Evolutionary conservation across 1,140 invertebrate species (phyloP).

Genomic region (Neoseiulus cucumeris): DNA sequence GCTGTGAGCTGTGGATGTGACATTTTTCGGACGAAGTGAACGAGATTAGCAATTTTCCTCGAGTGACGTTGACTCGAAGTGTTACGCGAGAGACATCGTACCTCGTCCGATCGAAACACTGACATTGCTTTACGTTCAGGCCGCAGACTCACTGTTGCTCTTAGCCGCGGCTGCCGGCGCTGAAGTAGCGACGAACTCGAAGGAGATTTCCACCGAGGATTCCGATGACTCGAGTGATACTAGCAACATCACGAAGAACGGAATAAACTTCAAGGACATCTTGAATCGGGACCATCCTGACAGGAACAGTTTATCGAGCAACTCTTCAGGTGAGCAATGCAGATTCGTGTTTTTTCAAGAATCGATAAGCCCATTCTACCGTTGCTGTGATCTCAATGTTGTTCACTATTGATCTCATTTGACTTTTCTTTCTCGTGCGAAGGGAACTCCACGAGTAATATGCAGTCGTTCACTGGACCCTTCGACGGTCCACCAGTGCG

Average conservation of each 20-base stretch:
- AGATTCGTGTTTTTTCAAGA: too few species aligned
- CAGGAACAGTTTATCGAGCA: constrained; percentile 2
- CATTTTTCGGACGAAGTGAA: too few species aligned
- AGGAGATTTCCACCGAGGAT: background rate
- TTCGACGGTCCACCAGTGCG: constrained; percentile 3
- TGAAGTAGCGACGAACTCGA: background rate
- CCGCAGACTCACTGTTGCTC: constrained; percentile 7
- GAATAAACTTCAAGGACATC: background rate
- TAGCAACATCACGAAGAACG: background rate
- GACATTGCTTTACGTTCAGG: background rate
- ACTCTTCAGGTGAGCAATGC: background rate
- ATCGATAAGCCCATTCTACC: too few species aligned
- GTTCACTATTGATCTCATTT: too few species aligned
- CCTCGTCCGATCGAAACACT: too few species aligned
- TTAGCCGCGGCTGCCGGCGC: background rate
- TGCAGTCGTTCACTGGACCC: constrained; percentile 7
- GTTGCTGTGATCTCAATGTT: too few species aligned
- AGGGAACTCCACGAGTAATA: background rate
- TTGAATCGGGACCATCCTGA: background rate
- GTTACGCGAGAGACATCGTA: too few species aligned
- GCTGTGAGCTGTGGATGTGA: too few species aligned
- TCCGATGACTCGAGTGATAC: constrained; percentile 1
- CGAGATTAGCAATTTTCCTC: too few species aligned
- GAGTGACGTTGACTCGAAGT: too few species aligned
- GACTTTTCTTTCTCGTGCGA: too few species aligned